A percentile compares a stretch with the other conserved stretches of the same genome.
Conservation (phyloP, 2,113 vertebrate species). For the Tachycineta bicolor region DNA sequence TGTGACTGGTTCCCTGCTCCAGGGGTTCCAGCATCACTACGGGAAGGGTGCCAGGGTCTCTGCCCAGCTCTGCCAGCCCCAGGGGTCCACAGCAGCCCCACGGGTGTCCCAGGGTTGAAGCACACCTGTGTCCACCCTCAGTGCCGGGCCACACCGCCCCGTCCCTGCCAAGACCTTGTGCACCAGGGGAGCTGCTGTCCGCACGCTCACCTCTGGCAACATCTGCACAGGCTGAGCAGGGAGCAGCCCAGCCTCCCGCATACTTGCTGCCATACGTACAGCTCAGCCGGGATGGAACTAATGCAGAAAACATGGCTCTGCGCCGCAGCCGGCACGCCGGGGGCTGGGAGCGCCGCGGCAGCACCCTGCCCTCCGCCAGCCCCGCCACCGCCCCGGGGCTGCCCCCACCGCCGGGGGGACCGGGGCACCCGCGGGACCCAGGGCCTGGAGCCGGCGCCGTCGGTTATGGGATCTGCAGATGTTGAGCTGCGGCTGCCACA, state of each 20-base stretch:
- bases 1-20: background rate
- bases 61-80: background rate
- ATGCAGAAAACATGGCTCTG: slow-evolving; percentile 35
- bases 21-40: background rate
- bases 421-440: accelerated
- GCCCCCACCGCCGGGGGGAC: background rate
- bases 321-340: background rate
- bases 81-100: background rate
- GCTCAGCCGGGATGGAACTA: slow-evolving; percentile 46
- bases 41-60: background rate
- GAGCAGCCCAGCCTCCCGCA: background rate
- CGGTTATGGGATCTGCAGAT: background rate
- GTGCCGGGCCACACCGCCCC: accelerated
- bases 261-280: slow-evolving; percentile 21
- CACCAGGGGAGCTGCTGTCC: background rate
- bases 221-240: background rate
- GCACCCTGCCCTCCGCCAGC: background rate
- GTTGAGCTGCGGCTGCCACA: background rate
- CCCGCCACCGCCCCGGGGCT: accelerated
- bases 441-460: accelerated
- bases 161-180: background rate
- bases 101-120: accelerated
- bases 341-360: background rate
- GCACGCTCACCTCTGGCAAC: background rate
- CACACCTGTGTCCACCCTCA: background rate